These are phyloP conservation scores for Nothocercus nigrocapillus DNA, from an alignment of 2,113 vertebrate species.

Conservation along the genomic window DNA sequence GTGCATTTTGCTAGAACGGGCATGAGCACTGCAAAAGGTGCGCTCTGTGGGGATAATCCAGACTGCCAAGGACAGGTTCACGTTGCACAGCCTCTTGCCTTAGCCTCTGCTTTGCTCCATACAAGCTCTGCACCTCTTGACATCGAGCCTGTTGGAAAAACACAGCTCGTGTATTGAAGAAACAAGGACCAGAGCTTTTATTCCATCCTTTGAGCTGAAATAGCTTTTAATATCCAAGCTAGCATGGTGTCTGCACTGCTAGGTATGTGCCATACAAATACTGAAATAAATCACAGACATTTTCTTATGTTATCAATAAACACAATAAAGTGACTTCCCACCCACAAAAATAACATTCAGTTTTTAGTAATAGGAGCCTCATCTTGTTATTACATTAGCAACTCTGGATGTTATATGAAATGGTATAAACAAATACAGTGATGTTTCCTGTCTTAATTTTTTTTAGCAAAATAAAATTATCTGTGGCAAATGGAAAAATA, in stretches of 20 bases:
- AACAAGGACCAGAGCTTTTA: neutral
- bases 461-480: conserved; percentile 50
- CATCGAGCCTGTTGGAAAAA: neutral
- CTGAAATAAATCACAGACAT: neutral
- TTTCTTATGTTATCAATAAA: neutral
- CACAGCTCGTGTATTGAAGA: neutral
- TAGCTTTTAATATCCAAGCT: neutral
- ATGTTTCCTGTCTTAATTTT: neutral
- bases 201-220: neutral
- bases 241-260: neutral
- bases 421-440: neutral
- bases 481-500: neutral
- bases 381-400: neutral
- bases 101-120: neutral
- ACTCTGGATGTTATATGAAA: neutral
- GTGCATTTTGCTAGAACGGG: neutral
- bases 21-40: neutral
- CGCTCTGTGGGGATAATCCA: neutral
- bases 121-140: neutral
- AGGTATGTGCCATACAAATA: neutral
- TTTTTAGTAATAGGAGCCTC: neutral
- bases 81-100: neutral
- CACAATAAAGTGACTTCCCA: neutral
- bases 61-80: neutral
- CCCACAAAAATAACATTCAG: neutral